phyloP scores from a whole-genome alignment of 1,140 invertebrate species.

The Aphelinus atriplicis region DNA sequence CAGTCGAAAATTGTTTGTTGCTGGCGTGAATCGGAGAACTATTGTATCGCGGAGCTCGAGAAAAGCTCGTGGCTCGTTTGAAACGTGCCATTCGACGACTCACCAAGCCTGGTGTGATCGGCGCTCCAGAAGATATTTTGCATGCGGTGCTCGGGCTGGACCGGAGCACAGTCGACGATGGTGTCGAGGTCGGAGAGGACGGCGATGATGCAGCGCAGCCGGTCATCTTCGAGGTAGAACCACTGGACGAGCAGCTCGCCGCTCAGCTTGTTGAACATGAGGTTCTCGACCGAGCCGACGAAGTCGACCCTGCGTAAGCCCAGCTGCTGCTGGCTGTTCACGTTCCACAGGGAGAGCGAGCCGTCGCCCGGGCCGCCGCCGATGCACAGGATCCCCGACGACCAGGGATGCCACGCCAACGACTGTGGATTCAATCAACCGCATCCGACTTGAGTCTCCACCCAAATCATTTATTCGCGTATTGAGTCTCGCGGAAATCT shows the following conservation, averaged over 20 bases:
- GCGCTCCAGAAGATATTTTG: slow-evolving; percentile 47
- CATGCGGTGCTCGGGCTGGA: slow-evolving; percentile 29
- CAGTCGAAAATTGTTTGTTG: too few relatives aligned
- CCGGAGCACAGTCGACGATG: slow-evolving; percentile 49
- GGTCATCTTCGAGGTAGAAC: slow-evolving; percentile 40
- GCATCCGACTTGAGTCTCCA: too few relatives aligned
- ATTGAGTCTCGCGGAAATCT: too few relatives aligned
- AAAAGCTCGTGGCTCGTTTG: too few relatives aligned
- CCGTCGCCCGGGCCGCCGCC: slow-evolving; percentile 47
- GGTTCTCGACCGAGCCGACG: slow-evolving; percentile 42
- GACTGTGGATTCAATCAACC: slow-evolving; percentile 37
- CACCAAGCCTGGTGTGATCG: slow-evolving; percentile 50
- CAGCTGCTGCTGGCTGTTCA: slow-evolving; percentile 39
- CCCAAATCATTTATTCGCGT: too few relatives aligned
- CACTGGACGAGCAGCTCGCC: slow-evolving; percentile 56
- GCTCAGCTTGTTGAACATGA: slow-evolving; percentile 55
- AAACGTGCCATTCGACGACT: not conserved
- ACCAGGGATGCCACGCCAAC: slow-evolving; percentile 55
- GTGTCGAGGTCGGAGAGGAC: slow-evolving; percentile 48
- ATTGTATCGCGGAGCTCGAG: too few relatives aligned
- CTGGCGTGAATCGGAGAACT: too few relatives aligned
- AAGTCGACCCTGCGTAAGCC: slow-evolving; percentile 44
- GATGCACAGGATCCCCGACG: slow-evolving; percentile 46
- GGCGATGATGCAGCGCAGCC: slow-evolving; percentile 38
- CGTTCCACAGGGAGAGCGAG: slow-evolving; percentile 52